Evolutionary conservation across 2,888 invertebrate species (phyloP), one percentile per base, ranked within the genome.

Genomic region (Leptura quadrifasciata): DNA sequence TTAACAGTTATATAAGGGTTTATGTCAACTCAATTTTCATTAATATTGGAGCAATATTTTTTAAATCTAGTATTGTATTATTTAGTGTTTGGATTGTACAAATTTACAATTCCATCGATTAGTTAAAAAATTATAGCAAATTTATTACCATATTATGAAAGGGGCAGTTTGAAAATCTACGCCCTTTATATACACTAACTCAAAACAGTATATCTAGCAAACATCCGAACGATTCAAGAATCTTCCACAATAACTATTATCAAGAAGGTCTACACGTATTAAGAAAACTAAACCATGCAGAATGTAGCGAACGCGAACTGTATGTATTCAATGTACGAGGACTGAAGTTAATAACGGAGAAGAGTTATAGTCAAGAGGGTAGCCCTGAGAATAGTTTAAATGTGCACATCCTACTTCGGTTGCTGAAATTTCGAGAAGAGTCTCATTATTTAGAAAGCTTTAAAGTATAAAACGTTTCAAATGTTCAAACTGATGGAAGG

Each of bases 401-500:
- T 47, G 47, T 47, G 47, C 47, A 47, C 15, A n/a, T n/a, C n/a
- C 47, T 47, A 47, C n/a, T 12, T 47, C 47, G 47, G 47, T n/a
- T n/a, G 4, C 47, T 47, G 47, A 47, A 47, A 47, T 47, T 47
- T 47, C 47, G 8, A 39, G 39, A 47, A 47, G 47, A 47, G 15
- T 47, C 47, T 47, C 47, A 47, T 47, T 47, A 47, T 47, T 47
- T 47, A 47, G 47, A 47, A 47, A 47, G 47, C 47, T 47, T 47
- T 47, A n/a, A n/a, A 47, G 47, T 47, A 47, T 47, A 47, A 47
- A n/a, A 47, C 47, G 47, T 47, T 39, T 47, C 47, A 47, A n/a
- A 47, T 47, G 15, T 47, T 47, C n/a, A 47, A 47, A 15, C n/a
- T 47, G n/a, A 47, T 47, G 47, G 15, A n/a, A 47, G 47, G n/a